Conservation (phyloP, 2,797 vertebrate genomes). For the Threskiornis aethiopicus region DNA sequence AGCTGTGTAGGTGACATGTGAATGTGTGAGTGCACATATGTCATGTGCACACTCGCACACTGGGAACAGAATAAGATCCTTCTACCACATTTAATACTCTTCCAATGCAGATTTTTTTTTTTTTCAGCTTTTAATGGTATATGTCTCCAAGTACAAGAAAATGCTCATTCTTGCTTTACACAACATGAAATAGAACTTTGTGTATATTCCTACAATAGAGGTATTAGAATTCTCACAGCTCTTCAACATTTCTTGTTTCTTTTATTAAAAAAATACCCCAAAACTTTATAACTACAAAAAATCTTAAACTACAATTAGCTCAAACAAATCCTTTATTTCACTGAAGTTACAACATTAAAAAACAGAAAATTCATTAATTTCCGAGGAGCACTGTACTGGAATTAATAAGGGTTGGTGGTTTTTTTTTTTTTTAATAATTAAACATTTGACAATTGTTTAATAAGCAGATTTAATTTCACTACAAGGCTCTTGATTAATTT, state of each 20-base stretch:
- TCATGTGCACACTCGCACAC: accelerated
- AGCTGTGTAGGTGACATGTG: neutral
- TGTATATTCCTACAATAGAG: neutral
- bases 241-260: neutral
- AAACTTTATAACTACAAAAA: neutral
- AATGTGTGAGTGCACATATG: neutral
- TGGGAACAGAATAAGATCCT: neutral
- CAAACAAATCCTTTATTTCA: neutral
- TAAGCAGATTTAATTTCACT: constrained; percentile 11
- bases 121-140: neutral
- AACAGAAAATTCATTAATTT: neutral
- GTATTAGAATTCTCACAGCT: neutral
- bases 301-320: neutral
- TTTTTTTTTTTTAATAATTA: neutral
- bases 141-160: neutral
- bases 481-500: constrained; percentile 2
- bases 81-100: neutral
- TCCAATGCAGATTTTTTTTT: neutral
- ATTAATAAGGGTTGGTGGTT: neutral
- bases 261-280: accelerated
- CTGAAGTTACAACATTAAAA: neutral
- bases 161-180: neutral
- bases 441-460: neutral
- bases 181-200: neutral
- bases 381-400: neutral